Percentiles rank a stretch among this genome's conserved stretches.
Conservation (phyloP, 2,113 vertebrate species). For the Bostrychus sinensis region DNA sequence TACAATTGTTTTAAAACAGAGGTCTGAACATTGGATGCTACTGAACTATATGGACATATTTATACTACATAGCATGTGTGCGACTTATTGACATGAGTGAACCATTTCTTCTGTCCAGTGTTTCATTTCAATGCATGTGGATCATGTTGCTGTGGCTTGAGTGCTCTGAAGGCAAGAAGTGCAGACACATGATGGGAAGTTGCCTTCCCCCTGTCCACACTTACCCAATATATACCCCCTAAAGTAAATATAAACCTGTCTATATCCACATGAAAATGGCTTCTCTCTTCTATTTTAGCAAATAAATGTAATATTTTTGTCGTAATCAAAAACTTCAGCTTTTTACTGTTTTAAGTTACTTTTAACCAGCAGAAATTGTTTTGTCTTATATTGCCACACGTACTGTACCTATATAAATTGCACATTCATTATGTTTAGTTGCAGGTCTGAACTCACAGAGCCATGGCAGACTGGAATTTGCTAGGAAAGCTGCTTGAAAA, state of each 20-base stretch:
- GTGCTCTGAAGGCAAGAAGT: slow-evolving; percentile 41
- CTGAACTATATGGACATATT: slow-evolving; percentile 36
- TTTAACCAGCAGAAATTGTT: not conserved
- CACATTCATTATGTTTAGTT: slow-evolving; percentile 27
- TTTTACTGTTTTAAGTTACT: not conserved
- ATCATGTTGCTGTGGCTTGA: slow-evolving; percentile 44
- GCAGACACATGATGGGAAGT: slow-evolving; percentile 53
- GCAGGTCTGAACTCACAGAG: slow-evolving; percentile 47
- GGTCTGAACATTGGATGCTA: slow-evolving; percentile 4
- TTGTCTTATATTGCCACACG: not conserved
- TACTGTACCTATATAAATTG: not conserved
- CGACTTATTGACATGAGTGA: not conserved
- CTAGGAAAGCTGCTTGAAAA: slow-evolving; percentile 86
- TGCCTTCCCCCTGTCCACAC: slow-evolving; percentile 63
- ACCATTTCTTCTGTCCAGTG: slow-evolving; percentile 38
- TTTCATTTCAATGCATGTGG: slow-evolving; percentile 55
- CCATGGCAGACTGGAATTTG: slow-evolving; percentile 90
- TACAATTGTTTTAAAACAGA: too few species aligned
- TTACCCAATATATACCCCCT: slow-evolving; percentile 70
- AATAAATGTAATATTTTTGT: too few species aligned
- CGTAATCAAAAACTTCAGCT: not conserved
- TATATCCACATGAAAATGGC: slow-evolving; percentile 38
- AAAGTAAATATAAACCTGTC: slow-evolving; percentile 72
- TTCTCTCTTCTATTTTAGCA: not conserved
- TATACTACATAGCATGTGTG: slow-evolving; percentile 27